These are phyloP conservation scores for Dendroctonus valens DNA, from an alignment of 1,140 invertebrate genomes.

Conservation along the genomic window DNA sequence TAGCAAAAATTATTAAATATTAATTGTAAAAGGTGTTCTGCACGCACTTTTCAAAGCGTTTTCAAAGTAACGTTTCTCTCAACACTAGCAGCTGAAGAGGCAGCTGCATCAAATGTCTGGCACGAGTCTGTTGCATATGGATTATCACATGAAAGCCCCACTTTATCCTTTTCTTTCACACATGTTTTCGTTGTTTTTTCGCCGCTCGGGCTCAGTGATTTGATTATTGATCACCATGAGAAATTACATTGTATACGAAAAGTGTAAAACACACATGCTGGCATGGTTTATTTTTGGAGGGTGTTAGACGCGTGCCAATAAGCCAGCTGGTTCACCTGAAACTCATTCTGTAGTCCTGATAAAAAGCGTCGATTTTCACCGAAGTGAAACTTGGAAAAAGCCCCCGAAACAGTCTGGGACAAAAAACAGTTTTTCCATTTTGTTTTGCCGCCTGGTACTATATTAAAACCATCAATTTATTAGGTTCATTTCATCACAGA, in stretches of 20 bases:
- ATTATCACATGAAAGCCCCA: neutral
- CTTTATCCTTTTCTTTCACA: neutral
- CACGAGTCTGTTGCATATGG: neutral
- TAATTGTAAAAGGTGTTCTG: no score
- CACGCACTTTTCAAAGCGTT: no score
- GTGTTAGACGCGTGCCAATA: conserved; percentile 25
- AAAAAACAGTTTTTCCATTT: conserved; percentile 9
- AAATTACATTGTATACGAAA: conserved; percentile 13
- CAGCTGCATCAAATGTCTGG: neutral
- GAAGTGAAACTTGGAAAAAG: conserved; percentile 25
- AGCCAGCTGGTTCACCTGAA: neutral
- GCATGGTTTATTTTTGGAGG: conserved; percentile 22
- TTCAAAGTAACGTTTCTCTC: no score
- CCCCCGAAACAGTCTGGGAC: neutral
- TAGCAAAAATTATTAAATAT: no score
- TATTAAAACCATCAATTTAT: no score
- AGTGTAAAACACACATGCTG: neutral
- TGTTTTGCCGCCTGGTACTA: neutral
- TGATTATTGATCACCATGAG: neutral
- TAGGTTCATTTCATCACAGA: no score
- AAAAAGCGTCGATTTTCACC: conserved; percentile 39
- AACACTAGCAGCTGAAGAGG: no score
- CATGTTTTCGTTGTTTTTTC: no score
- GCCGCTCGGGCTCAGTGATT: neutral
- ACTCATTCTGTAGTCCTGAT: conserved; percentile 37